A percentile compares a stretch with the other conserved stretches of the same genome.
These are phyloP conservation scores for Pelobates cultripes DNA, from an alignment of 2,797 vertebrate species.

Conservation along the genomic window DNA sequence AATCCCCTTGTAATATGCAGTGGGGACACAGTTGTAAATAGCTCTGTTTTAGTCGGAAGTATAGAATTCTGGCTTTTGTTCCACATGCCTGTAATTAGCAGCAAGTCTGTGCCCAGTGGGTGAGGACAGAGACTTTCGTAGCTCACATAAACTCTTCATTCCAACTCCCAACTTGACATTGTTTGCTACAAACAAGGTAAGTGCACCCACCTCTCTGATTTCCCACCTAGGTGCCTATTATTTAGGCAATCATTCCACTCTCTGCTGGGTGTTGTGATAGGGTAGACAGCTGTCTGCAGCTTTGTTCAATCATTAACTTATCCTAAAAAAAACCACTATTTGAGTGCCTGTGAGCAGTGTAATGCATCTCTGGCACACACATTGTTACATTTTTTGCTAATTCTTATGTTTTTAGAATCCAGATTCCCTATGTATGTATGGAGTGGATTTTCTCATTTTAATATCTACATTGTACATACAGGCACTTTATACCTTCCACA, in stretches of 20 bases:
- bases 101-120: constrained; percentile 14
- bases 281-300: background rate
- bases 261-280: background rate
- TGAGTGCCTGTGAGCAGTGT: background rate
- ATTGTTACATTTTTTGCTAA: too few species aligned
- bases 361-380: too few species aligned
- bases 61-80: constrained; percentile 66
- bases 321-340: background rate
- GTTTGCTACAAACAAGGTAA: constrained; percentile 12
- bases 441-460: too few species aligned
- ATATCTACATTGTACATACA: too few species aligned
- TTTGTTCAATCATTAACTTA: background rate
- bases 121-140: constrained; percentile 6
- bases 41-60: constrained; percentile 57
- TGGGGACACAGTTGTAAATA: background rate
- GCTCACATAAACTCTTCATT: background rate
- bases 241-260: background rate
- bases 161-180: background rate
- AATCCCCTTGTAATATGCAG: constrained; percentile 25
- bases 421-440: too few species aligned
- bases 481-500: too few species aligned
- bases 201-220: background rate
- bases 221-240: background rate
- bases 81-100: constrained; percentile 56
- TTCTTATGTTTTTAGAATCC: too few species aligned